Evolutionary conservation across 2,888 invertebrate species (phyloP).

Genomic region (Epinotia ramella): DNA sequence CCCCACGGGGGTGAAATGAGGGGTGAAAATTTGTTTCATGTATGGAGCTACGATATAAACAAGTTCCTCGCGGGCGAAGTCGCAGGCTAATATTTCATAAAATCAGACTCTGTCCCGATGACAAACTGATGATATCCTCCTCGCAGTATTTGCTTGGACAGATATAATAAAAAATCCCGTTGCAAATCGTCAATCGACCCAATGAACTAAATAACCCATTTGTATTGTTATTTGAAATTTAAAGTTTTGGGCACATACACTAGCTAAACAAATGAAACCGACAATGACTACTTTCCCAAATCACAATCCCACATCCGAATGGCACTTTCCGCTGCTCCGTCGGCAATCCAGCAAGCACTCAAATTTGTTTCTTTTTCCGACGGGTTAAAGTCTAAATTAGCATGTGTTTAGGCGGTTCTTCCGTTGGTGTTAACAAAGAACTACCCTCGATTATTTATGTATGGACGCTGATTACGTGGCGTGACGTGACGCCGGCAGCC

Average conservation of each 20-base stretch:
- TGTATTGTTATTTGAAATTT: too few species aligned
- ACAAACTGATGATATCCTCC: too few species aligned
- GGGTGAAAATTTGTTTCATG: too few species aligned
- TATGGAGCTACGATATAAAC: too few species aligned
- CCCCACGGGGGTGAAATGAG: too few species aligned
- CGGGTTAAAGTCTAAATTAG: background rate
- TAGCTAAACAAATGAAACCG: slow-evolving; percentile 33
- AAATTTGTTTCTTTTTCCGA: background rate
- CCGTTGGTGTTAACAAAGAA: slow-evolving; percentile 8
- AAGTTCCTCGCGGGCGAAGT: too few species aligned
- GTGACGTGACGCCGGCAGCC: slow-evolving; percentile 20
- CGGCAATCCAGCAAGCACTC: background rate
- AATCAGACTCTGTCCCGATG: too few species aligned
- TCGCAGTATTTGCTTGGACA: background rate
- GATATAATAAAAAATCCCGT: background rate
- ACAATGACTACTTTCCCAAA: slow-evolving; percentile 34
- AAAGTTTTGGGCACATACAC: too few species aligned
- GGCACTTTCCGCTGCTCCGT: background rate
- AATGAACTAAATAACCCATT: background rate
- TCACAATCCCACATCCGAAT: slow-evolving; percentile 12
- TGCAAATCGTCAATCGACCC: background rate
- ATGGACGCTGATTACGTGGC: slow-evolving; percentile 33
- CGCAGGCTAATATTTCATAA: too few species aligned
- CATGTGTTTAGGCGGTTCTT: background rate
- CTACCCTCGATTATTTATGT: slow-evolving; percentile 36